Evolutionary conservation across 37 sponge, comb jelly and placozoan species (phyloP).

Genomic region (Aphrocallistes beatrix): DNA sequence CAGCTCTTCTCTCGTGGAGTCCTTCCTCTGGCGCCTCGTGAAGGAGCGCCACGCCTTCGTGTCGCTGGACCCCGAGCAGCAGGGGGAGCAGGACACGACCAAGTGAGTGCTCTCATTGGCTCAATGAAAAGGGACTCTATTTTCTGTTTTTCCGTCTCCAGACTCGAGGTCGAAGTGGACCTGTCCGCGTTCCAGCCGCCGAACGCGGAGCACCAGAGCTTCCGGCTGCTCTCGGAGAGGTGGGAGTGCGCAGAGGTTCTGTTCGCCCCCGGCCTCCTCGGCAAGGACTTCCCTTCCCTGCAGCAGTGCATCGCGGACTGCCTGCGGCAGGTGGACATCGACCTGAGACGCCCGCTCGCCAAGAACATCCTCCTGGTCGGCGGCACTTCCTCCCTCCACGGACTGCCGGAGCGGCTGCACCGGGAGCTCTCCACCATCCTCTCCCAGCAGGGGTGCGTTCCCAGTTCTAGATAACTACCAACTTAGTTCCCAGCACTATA

Average conservation of each 20-base stretch:
- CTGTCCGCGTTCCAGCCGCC: not conserved
- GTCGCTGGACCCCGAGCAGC: constrained; percentile 21
- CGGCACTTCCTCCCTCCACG: constrained; percentile 19
- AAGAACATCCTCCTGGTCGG: constrained; percentile 21
- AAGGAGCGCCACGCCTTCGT: constrained; percentile 24
- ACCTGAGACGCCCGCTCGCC: constrained; percentile 16
- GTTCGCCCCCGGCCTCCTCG: constrained; percentile 19
- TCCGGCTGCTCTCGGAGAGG: constrained; percentile 8
- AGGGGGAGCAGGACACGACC: not conserved
- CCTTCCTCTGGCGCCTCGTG: constrained; percentile 1
- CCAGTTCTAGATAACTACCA: too few species aligned
- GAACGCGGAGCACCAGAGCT: not conserved
- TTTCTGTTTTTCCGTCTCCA: not conserved
- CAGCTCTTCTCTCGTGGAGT: not conserved
- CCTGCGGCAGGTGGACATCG: constrained; percentile 6
- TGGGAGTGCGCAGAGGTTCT: constrained; percentile 27
- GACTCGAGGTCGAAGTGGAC: not conserved
- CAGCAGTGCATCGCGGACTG: not conserved
- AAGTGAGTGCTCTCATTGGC: not conserved
- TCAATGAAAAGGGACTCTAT: not conserved
- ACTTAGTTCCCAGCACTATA: not conserved
- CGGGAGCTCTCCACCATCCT: not conserved
- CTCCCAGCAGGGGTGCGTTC: not conserved
- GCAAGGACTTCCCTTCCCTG: constrained; percentile 19
- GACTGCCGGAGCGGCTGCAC: constrained; percentile 11